phyloP scores from a whole-genome alignment of 2,888 invertebrate species.

The Rosalia funebris region DNA sequence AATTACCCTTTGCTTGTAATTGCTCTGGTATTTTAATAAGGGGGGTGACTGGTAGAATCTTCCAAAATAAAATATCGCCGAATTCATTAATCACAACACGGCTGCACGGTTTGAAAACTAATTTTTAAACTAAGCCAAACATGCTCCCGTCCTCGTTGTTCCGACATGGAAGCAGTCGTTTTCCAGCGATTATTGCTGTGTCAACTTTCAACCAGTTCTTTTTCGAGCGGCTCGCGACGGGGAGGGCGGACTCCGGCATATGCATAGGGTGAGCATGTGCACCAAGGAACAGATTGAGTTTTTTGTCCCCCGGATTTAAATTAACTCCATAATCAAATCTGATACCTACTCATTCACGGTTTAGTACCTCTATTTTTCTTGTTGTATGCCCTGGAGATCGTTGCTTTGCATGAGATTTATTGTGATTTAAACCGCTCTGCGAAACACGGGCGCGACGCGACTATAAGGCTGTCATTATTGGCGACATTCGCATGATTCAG shows the following conservation, averaged over 20 bases:
- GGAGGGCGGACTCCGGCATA: background rate
- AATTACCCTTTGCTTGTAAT: slow-evolving; percentile 49
- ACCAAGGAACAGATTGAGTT: slow-evolving; percentile 46
- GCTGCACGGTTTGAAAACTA: slow-evolving; percentile 27
- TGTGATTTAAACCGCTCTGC: slow-evolving; percentile 23
- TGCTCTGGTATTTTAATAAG: slow-evolving; percentile 52
- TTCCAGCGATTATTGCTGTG: slow-evolving; percentile 10
- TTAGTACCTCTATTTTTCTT: slow-evolving; percentile 38
- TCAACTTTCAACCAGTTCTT: slow-evolving; percentile 9
- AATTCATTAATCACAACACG: slow-evolving; percentile 50
- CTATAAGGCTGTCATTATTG: too few relatives aligned
- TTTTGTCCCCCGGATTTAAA: slow-evolving; percentile 47
- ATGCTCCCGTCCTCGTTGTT: slow-evolving; percentile 2
- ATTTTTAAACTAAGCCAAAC: slow-evolving; percentile 31
- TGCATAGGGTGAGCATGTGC: slow-evolving; percentile 32
- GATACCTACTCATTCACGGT: slow-evolving; percentile 40
- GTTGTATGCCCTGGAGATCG: slow-evolving; percentile 23
- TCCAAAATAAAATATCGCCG: slow-evolving; percentile 53
- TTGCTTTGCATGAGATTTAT: slow-evolving; percentile 32
- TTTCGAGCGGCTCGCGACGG: background rate
- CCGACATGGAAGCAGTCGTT: background rate
- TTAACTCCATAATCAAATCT: slow-evolving; percentile 53
- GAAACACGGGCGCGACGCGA: background rate
- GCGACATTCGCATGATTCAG: too few relatives aligned
- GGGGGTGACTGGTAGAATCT: slow-evolving; percentile 54